phyloP scores from a whole-genome alignment of 2,113 vertebrate species.

The Spea multiplicata region DNA sequence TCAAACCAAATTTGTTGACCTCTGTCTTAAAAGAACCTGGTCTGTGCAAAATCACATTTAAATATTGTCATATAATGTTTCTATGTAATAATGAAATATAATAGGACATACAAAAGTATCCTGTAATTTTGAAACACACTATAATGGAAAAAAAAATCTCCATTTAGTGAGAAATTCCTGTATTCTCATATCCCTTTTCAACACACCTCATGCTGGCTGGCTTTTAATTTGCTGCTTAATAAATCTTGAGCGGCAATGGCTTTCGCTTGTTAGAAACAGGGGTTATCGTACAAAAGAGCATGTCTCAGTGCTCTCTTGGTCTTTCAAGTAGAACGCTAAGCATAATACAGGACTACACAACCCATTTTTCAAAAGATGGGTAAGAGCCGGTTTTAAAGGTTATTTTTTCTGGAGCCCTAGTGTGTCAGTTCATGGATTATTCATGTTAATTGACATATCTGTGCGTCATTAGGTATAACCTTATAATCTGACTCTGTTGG shows the following conservation, averaged over 20 bases:
- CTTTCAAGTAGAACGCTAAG: neutral
- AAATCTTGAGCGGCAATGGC: neutral
- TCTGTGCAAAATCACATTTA: neutral
- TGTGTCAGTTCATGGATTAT: neutral
- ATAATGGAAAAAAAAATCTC: neutral
- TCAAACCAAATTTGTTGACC: no score
- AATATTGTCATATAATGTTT: neutral
- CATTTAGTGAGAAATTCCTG: neutral
- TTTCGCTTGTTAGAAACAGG: neutral
- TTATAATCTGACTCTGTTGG: neutral
- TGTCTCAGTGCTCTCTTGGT: neutral
- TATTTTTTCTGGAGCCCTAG: neutral
- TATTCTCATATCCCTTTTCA: neutral
- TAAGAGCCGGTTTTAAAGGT: neutral
- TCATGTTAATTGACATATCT: neutral
- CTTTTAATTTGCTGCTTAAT: constrained; percentile 6
- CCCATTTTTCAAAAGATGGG: neutral
- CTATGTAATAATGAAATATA: neutral
- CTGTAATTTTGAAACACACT: neutral
- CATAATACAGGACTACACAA: neutral
- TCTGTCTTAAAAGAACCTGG: no score
- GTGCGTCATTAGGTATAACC: neutral
- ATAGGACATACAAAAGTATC: neutral
- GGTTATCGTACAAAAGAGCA: neutral
- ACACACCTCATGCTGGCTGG: neutral